Base-by-base conservation (phyloP, 2,113 vertebrate species). In the Cyanocitta stelleri region DNA sequence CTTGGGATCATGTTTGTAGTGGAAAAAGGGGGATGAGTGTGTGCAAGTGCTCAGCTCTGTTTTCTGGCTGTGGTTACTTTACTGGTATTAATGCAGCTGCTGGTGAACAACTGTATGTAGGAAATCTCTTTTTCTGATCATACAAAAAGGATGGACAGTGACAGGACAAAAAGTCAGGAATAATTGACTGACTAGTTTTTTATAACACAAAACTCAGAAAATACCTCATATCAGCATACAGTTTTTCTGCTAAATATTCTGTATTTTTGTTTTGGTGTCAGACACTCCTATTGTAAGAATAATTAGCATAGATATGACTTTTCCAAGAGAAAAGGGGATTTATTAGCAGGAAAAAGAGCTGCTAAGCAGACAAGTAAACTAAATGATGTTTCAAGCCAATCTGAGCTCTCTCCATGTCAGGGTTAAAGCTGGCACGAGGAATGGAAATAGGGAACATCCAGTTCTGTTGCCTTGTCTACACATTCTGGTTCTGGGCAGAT, bases 401-500 rank as follows among this genome's bases (percentile, higher is more conserved):
- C 59, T 30, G 66, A 61, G 49, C 39, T 81, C 35, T 87, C 21
- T 68, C 10, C 27, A 13, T 85, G 76, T 33, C 55, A 81, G 22
- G 51, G 49, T 89, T 93, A 72, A 81, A 78, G 26, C 56, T 80
- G 74, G 69, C 17, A 84, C 61, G 18, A 77, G 41, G 33, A 82
- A 85, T 24, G 18, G 59, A 58, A 73, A 77, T 82, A 78, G 51
- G 48, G 66, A 91, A 69, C 56, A 75, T 82, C 48, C 68, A 56
- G 39, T 93, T 77, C 69, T 72, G 52, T 67, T 90, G 52, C 64
- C 56, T 81, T 77, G 39, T 95, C 73, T 75, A 32, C 64, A 26
- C 52, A 12, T 62, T 86, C 68, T 93, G 49, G 29, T 37, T 83
- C 68, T 95, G 77, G 32, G 49, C 61, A 87, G 19, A 49, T 78